Evolutionary conservation across 2,888 invertebrate genomes (phyloP).

Genomic region (Cephus nigrinus): DNA sequence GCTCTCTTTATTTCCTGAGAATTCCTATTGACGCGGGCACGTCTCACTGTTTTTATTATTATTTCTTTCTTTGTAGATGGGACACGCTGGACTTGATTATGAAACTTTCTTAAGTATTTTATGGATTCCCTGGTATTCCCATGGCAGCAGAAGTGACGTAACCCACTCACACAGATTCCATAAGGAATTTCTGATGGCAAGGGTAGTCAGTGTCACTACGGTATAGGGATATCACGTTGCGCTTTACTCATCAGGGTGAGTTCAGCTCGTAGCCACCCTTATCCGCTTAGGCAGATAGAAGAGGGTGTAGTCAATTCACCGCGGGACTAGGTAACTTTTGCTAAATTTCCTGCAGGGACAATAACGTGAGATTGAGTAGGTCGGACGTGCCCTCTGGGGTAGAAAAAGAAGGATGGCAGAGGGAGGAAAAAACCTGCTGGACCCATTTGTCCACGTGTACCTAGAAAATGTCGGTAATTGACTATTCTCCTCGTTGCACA

Average conservation of each 20-base stretch:
- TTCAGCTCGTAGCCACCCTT: too few relatives aligned
- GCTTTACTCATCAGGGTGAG: too few relatives aligned
- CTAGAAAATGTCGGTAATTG: slow-evolving; percentile 40
- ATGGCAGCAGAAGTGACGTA: not conserved
- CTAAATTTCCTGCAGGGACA: slow-evolving; percentile 38
- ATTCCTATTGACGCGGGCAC: not conserved
- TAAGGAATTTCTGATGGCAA: too few relatives aligned
- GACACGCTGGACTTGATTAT: not conserved
- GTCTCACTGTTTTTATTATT: not conserved
- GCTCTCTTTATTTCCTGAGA: not conserved
- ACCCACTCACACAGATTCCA: too few relatives aligned
- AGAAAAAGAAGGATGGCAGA: not conserved
- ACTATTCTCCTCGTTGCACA: slow-evolving; percentile 42
- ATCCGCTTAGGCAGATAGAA: not conserved
- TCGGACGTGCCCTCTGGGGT: not conserved
- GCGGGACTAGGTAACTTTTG: slow-evolving; percentile 45
- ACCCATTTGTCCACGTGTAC: not conserved
- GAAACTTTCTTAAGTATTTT: not conserved
- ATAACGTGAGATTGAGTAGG: not conserved
- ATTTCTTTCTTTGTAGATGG: not conserved
- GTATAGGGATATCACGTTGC: too few relatives aligned
- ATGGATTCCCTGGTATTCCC: not conserved
- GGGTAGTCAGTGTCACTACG: too few relatives aligned
- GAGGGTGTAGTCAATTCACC: not conserved
- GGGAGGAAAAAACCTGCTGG: not conserved